Percentiles rank a stretch among this genome's conserved stretches.
phyloP scores from a whole-genome alignment of 1,140 invertebrate genomes.

The Dermatophagoides farinae region DNA sequence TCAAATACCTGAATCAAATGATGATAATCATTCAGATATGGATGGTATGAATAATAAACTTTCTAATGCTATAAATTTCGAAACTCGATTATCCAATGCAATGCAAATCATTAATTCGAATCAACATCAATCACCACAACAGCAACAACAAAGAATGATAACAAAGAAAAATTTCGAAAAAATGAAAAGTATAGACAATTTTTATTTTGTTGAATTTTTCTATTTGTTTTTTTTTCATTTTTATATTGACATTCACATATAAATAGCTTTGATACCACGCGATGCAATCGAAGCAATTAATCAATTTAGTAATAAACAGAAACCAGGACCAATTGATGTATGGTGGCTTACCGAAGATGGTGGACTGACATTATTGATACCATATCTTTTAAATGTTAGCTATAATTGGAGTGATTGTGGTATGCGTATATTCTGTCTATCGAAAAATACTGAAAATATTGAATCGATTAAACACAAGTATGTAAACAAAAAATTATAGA shows the following conservation, averaged over 20 bases:
- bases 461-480: slow-evolving; percentile 30
- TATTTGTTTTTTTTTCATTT: too few relatives aligned
- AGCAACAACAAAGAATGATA: background rate
- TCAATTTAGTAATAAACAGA: slow-evolving; percentile 23
- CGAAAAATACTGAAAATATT: slow-evolving; percentile 44
- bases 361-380: slow-evolving; percentile 65
- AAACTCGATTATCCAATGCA: too few relatives aligned
- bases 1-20: too few relatives aligned
- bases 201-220: background rate
- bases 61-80: too few relatives aligned
- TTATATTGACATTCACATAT: too few relatives aligned
- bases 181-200: background rate
- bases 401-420: slow-evolving; percentile 65
- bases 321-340: slow-evolving; percentile 38
- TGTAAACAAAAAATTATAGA: background rate
- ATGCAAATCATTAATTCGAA: too few relatives aligned
- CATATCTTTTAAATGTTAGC: slow-evolving; percentile 74
- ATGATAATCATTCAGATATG: too few relatives aligned
- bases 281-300: slow-evolving; percentile 11
- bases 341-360: slow-evolving; percentile 43
- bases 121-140: background rate
- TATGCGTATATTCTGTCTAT: slow-evolving; percentile 67
- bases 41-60: too few relatives aligned
- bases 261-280: slow-evolving; percentile 8
- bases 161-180: background rate